Evolutionary conservation across 2,888 invertebrate genomes (phyloP).

Genomic region (Abrostola tripartita): DNA sequence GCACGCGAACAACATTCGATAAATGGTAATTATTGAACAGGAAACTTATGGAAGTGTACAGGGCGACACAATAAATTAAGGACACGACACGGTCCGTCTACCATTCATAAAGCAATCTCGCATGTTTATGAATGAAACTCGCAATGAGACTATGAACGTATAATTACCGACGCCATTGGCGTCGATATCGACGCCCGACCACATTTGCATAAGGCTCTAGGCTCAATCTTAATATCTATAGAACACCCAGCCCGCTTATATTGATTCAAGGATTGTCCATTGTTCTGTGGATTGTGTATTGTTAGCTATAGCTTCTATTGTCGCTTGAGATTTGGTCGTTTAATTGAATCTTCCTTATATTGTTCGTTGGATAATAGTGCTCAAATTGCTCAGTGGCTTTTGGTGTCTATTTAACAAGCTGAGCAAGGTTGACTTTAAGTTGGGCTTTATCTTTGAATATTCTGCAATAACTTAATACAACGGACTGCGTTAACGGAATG

Average conservation of each 20-base stretch:
- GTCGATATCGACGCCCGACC: slow-evolving; percentile 71
- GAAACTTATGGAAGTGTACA: slow-evolving; percentile 78
- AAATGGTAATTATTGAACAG: slow-evolving; percentile 81
- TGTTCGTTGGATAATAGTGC: slow-evolving; percentile 62
- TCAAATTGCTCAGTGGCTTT: slow-evolving; percentile 57
- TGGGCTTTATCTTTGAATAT: slow-evolving; percentile 29
- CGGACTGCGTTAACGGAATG: slow-evolving; percentile 28
- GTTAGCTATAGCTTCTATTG: slow-evolving; percentile 72
- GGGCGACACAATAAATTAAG: slow-evolving; percentile 78
- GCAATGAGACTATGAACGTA: slow-evolving; percentile 67
- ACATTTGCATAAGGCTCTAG: slow-evolving; percentile 77
- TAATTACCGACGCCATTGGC: slow-evolving; percentile 81
- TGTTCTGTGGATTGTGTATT: slow-evolving; percentile 77
- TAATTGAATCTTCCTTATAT: slow-evolving; percentile 74
- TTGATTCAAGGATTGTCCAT: slow-evolving; percentile 77
- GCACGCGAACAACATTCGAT: slow-evolving; percentile 76
- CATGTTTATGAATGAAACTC: slow-evolving; percentile 86
- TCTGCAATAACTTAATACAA: slow-evolving; percentile 35
- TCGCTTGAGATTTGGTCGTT: slow-evolving; percentile 67
- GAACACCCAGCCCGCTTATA: slow-evolving; percentile 64
- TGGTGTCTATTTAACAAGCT: slow-evolving; percentile 44
- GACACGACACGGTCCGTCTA: slow-evolving; percentile 72
- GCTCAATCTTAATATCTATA: slow-evolving; percentile 59
- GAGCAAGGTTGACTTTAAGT: not conserved
- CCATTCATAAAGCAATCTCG: slow-evolving; percentile 84